phyloP scores from a whole-genome alignment of 30 jellyfish, hydroid and myxozoan genomes.

The Aurelia aurita complex sp. Pacific region DNA sequence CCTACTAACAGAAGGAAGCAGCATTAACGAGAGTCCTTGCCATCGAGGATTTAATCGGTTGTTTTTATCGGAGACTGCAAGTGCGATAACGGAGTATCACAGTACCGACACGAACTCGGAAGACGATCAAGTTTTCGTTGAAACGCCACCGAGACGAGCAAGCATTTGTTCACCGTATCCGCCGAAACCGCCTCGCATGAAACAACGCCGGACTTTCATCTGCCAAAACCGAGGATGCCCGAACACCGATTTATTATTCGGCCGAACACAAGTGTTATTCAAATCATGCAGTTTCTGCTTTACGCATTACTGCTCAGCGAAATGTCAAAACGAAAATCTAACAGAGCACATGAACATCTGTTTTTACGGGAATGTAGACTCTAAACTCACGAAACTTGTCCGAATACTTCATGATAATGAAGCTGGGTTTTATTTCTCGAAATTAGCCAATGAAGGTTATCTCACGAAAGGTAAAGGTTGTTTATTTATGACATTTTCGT shows the following conservation, averaged over 20 bases:
- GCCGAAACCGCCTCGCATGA: slow-evolving; percentile 90
- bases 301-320: slow-evolving; percentile 94
- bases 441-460: slow-evolving; percentile 47
- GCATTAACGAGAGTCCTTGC: slow-evolving; percentile 67
- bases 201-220: slow-evolving; percentile 60
- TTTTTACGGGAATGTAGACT: slow-evolving; percentile 76
- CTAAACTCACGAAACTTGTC: slow-evolving; percentile 18
- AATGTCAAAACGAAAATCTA: slow-evolving; percentile 60
- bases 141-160: slow-evolving; percentile 25
- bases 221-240: slow-evolving; percentile 75
- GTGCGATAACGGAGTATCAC: slow-evolving; percentile 48
- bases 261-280: slow-evolving; percentile 67
- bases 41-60: slow-evolving; percentile 57
- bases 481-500: slow-evolving; percentile 57
- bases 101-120: slow-evolving; percentile 13
- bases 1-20: slow-evolving; percentile 47
- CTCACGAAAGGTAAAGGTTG: slow-evolving; percentile 73
- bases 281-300: slow-evolving; percentile 86
- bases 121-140: slow-evolving; percentile 53
- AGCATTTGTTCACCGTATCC: slow-evolving; percentile 56
- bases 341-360: slow-evolving; percentile 65
- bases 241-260: slow-evolving; percentile 71
- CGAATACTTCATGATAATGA: slow-evolving; percentile 8
- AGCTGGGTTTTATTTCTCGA: slow-evolving; percentile 15
- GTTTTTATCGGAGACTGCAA: slow-evolving; percentile 51